A percentile compares a stretch with the other conserved stretches of the same genome.
These are phyloP conservation scores for Oenanthe oenanthe DNA, from an alignment of 2,113 vertebrate genomes.

Conservation along the genomic window DNA sequence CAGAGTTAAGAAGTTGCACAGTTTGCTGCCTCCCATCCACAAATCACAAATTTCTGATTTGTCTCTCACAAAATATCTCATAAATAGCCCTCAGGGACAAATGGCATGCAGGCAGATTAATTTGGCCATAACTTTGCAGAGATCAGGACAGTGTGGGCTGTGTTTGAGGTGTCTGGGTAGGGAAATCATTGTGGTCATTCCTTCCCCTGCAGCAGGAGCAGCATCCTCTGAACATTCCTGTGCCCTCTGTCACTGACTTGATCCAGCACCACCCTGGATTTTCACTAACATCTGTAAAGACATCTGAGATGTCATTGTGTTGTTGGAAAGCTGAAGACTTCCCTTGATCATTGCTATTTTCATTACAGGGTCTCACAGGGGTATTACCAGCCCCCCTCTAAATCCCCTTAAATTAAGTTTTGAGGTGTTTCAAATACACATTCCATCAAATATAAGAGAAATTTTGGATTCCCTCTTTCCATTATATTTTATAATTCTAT, in stretches of 20 bases:
- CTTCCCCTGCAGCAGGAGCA: not conserved
- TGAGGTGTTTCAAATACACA: not conserved
- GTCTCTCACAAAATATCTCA: not conserved
- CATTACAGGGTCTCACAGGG: not conserved
- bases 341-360: not conserved
- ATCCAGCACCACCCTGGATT: not conserved
- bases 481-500: not conserved
- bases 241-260: not conserved
- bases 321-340: not conserved
- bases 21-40: not conserved
- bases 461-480: not conserved
- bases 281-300: not conserved
- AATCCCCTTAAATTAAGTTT: not conserved
- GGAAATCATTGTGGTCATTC: not conserved
- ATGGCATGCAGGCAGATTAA: not conserved
- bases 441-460: not conserved
- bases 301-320: not conserved
- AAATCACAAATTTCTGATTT: not conserved
- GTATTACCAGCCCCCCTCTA: not conserved
- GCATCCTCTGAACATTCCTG: not conserved
- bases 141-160: not conserved
- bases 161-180: not conserved
- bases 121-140: not conserved
- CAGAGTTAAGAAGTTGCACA: not conserved
- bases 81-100: not conserved